Evolutionary conservation across 2,797 vertebrate species (phyloP), one percentile per base, ranked within the genome.

Genomic region (Peromyscus eremicus): DNA sequence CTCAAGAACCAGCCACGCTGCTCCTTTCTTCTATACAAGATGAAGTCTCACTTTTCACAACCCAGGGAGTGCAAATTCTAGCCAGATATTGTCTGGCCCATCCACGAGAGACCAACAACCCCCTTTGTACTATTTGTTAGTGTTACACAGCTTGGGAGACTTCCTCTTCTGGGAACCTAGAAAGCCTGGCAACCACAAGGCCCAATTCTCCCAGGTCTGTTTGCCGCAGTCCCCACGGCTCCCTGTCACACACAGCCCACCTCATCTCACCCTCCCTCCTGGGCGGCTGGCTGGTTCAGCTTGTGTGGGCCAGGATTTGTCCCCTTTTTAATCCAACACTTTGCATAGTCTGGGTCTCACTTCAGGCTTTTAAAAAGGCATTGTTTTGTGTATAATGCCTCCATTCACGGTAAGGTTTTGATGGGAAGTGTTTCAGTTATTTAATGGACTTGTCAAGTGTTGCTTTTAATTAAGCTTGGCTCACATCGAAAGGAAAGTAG

Each of bases 381-480:
- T 88, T 88, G 49, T 89, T 90, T 76, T 71, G 70, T 46, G 85
- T 43, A 94, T 84, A 94, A 96, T 66, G 86, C 83, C 93, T 76
- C 0, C 80, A 97, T 94, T 96, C 96, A 96, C 92, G 8, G 8
- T 27, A 84, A 92, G 17, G 34, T 93, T 0, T 37, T 49, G 75
- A 97, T 92, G 86, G 68, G 68, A 94, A 76, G 84, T 68, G 70
- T 66, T 94, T 91, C 77, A 25, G 87, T 81, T 91, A 92, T 75
- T 97, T 96, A 94, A 91, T 86, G 89, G 76, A 40, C 94, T 96
- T 94, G 88, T 93, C 92, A 93, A 84, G 79, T 91, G 88, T 68
- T 43, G 80, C 62, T 96, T 85, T 94, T 92, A 96, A 97, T 96
- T 94, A 97, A 97, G 94, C 70, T 77, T 97, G 95, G 91, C 96